Evolutionary conservation across 2,888 invertebrate genomes (phyloP).

Genomic region (Caenorhabditis panamensis): DNA sequence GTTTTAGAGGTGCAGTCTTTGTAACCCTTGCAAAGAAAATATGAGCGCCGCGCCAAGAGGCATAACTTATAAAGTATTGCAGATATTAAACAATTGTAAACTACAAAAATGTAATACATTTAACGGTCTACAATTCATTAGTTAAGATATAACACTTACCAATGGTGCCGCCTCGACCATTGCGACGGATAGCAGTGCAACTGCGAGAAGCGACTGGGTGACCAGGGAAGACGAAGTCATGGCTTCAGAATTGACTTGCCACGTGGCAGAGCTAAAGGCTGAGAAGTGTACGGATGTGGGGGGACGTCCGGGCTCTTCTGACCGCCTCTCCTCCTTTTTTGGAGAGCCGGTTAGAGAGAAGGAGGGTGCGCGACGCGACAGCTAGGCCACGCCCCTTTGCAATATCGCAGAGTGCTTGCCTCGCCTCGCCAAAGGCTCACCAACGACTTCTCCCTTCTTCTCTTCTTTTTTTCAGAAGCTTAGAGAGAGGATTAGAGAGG

Average conservation of each 20-base stretch:
- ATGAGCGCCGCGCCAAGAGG: no score
- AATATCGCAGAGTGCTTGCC: constrained; percentile 48
- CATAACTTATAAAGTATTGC: no score
- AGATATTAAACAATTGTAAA: no score
- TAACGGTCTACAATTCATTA: no score
- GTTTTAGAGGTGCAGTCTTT: no score
- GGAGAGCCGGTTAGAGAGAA: background rate
- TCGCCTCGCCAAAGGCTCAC: background rate
- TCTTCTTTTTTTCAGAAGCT: no score
- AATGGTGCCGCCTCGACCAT: constrained; percentile 58
- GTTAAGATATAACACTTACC: constrained; percentile 31
- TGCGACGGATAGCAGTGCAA: constrained; percentile 57
- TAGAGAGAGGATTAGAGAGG: constrained; percentile 42
- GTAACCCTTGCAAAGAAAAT: no score
- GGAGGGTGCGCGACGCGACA: constrained; percentile 18
- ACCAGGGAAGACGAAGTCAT: constrained; percentile 46
- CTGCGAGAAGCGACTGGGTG: constrained; percentile 55
- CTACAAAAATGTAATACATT: no score
- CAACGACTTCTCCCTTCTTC: constrained; percentile 12
- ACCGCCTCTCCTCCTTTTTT: constrained; percentile 35
- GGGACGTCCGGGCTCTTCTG: constrained; percentile 32
- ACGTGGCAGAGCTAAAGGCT: constrained; percentile 2
- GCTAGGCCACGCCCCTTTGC: constrained; percentile 29
- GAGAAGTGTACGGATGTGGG: constrained; percentile 17
- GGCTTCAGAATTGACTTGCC: background rate